Evolutionary conservation across 2,113 vertebrate genomes (phyloP).

Genomic region (Saimiri boliviensis): DNA sequence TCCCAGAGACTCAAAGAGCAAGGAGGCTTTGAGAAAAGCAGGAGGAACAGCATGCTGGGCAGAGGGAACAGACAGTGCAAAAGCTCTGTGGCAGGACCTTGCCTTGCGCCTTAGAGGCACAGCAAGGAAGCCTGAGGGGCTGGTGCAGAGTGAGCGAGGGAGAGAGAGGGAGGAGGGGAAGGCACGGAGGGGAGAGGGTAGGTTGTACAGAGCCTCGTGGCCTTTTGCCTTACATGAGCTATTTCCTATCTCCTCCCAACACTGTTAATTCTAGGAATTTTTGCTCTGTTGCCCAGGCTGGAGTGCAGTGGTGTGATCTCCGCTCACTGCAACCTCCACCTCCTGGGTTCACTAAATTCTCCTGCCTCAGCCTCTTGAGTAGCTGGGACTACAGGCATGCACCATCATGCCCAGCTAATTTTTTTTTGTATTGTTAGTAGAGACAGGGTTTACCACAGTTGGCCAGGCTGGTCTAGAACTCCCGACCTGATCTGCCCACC

Average conservation of each 20-base stretch:
- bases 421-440: no score
- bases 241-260: background rate
- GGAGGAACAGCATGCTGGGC: background rate
- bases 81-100: background rate
- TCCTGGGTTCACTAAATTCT: no score
- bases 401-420: no score
- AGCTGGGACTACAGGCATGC: no score
- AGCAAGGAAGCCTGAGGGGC: accelerated
- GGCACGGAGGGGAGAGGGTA: background rate
- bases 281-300: background rate
- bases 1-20: background rate
- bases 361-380: no score
- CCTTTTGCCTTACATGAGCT: background rate
- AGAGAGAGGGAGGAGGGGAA: no score
- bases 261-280: background rate
- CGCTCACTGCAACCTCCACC: no score
- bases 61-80: background rate
- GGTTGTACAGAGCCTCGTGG: background rate
- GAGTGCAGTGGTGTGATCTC: no score
- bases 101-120: no score
- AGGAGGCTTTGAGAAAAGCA: background rate
- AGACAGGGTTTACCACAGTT: no score
- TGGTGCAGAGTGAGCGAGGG: accelerated
- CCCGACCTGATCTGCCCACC: no score
- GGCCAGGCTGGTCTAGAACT: no score